Evolutionary conservation across 1,140 invertebrate genomes (phyloP).

Genomic region (Drosophila fuyamai): DNA sequence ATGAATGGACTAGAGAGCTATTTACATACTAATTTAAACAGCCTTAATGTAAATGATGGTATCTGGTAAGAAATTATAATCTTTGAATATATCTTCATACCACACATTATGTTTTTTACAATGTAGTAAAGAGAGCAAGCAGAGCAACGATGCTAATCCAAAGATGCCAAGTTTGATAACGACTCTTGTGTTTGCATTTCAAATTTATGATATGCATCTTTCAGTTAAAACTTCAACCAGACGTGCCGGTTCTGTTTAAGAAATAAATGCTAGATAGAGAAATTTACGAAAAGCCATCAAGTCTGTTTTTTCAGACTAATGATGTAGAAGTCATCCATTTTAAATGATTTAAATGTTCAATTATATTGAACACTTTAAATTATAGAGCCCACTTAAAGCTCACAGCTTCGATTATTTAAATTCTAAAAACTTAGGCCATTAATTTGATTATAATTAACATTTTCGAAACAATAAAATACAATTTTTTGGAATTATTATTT

Average conservation of each 20-base stretch:
- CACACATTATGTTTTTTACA: background rate
- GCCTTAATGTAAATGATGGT: too few species aligned
- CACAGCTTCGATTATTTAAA: too few species aligned
- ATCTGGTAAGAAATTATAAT: too few species aligned
- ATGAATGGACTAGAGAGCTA: too few species aligned
- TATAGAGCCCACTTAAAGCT: too few species aligned
- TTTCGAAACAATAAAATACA: too few species aligned
- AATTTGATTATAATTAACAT: too few species aligned
- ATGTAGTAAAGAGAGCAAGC: constrained; percentile 1
- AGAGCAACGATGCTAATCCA: constrained; percentile 17
- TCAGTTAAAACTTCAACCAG: constrained; percentile 25
- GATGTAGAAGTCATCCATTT: background rate
- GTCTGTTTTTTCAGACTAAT: background rate
- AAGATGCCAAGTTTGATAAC: constrained; percentile 33
- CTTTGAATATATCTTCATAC: background rate
- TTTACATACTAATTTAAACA: too few species aligned
- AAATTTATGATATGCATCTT: constrained; percentile 46
- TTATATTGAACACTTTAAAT: too few species aligned
- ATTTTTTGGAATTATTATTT: background rate
- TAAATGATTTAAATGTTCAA: background rate
- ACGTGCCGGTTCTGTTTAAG: background rate
- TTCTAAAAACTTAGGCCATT: too few species aligned
- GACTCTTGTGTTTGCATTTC: constrained; percentile 32
- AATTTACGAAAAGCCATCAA: background rate
- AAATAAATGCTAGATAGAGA: background rate